Evolutionary conservation across 2,888 invertebrate species (phyloP), one percentile per base, ranked within the genome.

Genomic region (Ophraella communa): DNA sequence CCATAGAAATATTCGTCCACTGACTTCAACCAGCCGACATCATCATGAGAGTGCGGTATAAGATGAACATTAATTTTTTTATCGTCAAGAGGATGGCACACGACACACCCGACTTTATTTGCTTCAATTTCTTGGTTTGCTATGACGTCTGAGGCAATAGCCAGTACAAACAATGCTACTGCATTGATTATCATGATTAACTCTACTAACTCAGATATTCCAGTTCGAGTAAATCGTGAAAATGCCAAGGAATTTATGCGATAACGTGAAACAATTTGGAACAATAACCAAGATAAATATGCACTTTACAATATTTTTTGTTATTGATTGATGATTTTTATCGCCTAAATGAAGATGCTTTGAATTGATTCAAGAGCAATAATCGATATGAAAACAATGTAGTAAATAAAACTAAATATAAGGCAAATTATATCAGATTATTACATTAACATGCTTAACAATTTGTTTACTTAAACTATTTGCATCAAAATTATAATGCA

Each of bases 1-100:
- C 89, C 89, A 76, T 87, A 91, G 73, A 88, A 93, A 75, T 94
- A 94, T 76, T 93, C 90, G 75, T 94, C 93, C 2, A 92, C 90
- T 0, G 93, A 93, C 80, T 92, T 91, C 45, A 93, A 84, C 94
- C 94, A 94, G 1, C 94, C 94, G 0, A 93, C 92, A 77, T 94
- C 94, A 84, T 93, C 91, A 78, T 94, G 94, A 0, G 92, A 90
- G 76, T 94, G 94, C 0, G 92, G 86, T 0, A 89, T 86, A 0
- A 95, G 82, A 77, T 95, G 95, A 0, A 95, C 89, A 77, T 94
- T 95, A 10, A 95, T 79, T 76, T 87, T 85, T 1, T 85, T 85
- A 0, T 83, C 73, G 53, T 87, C 85, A 0, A 85, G 79, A n/a
- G 80, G 71, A 0, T 87, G 87, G 71, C 92, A 92, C 14, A 33